These are phyloP conservation scores for Caenorhabditis sinica DNA, from an alignment of 2,888 invertebrate species.

Conservation along the genomic window DNA sequence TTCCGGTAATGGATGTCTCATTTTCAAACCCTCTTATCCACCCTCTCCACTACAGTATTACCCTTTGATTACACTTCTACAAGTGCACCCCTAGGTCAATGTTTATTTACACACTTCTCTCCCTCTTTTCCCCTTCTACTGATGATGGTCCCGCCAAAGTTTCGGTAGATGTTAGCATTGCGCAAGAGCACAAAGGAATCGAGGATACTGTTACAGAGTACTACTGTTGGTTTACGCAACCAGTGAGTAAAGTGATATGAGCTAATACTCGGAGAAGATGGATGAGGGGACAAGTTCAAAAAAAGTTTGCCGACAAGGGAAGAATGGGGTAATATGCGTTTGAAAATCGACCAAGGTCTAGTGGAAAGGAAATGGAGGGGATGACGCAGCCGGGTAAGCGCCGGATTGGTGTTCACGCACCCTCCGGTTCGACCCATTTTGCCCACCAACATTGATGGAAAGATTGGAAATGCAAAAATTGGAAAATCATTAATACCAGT, in stretches of 20 bases:
- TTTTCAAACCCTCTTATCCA: neutral
- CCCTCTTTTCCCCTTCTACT: neutral
- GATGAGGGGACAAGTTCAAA: slow-evolving; percentile 12
- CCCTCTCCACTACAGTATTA: neutral
- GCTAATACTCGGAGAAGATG: neutral
- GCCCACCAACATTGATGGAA: no score
- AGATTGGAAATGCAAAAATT: no score
- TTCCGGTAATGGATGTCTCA: neutral
- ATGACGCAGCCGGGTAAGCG: no score
- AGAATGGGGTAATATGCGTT: neutral
- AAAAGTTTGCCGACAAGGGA: slow-evolving; percentile 17
- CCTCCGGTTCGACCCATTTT: no score
- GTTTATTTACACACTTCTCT: slow-evolving; percentile 27
- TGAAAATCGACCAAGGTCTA: neutral
- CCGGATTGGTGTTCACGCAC: no score
- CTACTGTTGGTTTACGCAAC: slow-evolving; percentile 38
- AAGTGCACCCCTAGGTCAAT: neutral
- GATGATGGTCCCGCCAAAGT: slow-evolving; percentile 27
- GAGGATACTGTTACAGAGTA: slow-evolving; percentile 34
- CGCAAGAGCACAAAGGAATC: slow-evolving; percentile 48
- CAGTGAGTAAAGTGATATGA: slow-evolving; percentile 24
- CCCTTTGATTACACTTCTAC: slow-evolving; percentile 1
- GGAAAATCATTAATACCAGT: no score
- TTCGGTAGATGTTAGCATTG: slow-evolving; percentile 39
- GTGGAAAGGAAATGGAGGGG: neutral